Evolutionary conservation across 2,113 vertebrate species (phyloP).

Genomic region (Corynorhinus townsendii): DNA sequence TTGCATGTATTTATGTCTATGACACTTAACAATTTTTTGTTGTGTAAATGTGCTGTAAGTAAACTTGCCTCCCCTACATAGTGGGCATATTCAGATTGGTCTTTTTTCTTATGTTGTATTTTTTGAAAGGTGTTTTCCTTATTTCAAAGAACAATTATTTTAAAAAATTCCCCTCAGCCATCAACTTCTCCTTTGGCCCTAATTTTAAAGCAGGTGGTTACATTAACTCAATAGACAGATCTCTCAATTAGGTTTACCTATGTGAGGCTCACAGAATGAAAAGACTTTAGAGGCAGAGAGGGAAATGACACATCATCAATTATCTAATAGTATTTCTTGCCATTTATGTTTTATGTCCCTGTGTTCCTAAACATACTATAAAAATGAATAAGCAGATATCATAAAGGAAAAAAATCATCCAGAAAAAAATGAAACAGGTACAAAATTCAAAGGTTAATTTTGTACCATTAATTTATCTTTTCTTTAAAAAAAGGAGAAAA

Average conservation of each 20-base stretch:
- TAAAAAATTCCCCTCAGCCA: conserved; percentile 69
- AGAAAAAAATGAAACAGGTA: conserved; percentile 24
- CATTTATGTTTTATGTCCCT: background rate
- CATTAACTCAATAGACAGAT: background rate
- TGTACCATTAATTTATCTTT: background rate
- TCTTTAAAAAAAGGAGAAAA: background rate
- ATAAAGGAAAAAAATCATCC: conserved; percentile 1
- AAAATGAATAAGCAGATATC: background rate
- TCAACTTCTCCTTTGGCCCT: conserved; percentile 66
- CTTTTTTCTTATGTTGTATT: background rate
- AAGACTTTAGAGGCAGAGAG: background rate
- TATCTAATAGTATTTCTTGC: background rate
- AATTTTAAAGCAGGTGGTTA: conserved; percentile 68
- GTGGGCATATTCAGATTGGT: background rate
- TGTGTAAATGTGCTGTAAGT: background rate
- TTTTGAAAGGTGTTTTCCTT: conserved; percentile 1
- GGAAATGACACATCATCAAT: background rate
- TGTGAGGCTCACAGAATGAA: background rate
- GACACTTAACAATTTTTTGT: background rate
- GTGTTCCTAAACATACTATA: background rate
- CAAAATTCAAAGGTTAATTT: conserved; percentile 11
- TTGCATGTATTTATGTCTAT: background rate
- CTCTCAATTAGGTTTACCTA: background rate
- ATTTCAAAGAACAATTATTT: conserved; percentile 62
- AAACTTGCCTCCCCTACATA: background rate